Conservation (phyloP, 2,113 vertebrate genomes). For the Pteronura brasiliensis region DNA sequence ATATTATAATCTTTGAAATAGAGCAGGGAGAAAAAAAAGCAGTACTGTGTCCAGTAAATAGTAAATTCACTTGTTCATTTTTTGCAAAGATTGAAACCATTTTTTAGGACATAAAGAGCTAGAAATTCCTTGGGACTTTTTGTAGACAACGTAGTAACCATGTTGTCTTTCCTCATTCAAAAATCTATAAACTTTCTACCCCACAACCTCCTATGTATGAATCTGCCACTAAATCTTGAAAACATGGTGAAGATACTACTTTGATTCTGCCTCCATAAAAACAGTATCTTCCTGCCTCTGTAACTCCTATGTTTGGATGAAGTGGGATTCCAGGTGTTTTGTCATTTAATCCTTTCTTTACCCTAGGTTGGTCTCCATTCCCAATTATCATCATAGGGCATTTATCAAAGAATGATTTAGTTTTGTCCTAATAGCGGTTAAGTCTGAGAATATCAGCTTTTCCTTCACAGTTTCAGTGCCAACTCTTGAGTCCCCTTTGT, state of each 20-base stretch:
- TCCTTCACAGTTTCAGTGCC: conserved; percentile 87
- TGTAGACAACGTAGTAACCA: neutral
- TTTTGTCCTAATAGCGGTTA: conserved; percentile 93
- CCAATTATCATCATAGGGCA: conserved; percentile 91
- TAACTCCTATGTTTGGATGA: conserved; percentile 87
- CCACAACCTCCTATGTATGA: conserved; percentile 82
- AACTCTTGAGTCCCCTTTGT: conserved; percentile 87
- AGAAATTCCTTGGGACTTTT: neutral
- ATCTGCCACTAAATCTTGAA: conserved; percentile 87
- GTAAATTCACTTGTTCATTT: neutral
- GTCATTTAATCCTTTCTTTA: conserved; percentile 90
- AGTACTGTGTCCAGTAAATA: neutral
- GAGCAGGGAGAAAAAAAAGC: neutral
- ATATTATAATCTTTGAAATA: neutral
- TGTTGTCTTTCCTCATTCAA: conserved; percentile 83
- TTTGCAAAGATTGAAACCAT: neutral
- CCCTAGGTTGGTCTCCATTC: conserved; percentile 91
- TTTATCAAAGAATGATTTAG: conserved; percentile 95
- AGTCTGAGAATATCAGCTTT: conserved; percentile 85
- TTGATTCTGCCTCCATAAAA: conserved; percentile 79
- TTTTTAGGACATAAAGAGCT: neutral
- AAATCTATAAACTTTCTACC: conserved; percentile 89
- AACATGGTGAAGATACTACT: conserved; percentile 85
- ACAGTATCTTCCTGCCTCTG: conserved; percentile 85
- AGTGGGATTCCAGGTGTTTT: conserved; percentile 92